phyloP scores from a whole-genome alignment of 2,113 vertebrate genomes.

The Tinamus guttatus region DNA sequence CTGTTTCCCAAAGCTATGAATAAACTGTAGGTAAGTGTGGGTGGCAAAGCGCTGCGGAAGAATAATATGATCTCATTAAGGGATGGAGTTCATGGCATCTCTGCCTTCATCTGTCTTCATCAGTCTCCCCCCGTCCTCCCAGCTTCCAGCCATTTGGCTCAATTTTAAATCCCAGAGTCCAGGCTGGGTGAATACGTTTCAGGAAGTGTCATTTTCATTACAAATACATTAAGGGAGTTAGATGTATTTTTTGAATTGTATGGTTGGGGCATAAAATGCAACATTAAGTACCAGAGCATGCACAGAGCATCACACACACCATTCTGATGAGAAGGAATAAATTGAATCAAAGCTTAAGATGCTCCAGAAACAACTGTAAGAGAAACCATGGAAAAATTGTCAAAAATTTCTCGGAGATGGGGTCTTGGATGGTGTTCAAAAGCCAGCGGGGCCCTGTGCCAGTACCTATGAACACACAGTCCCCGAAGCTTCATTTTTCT shows the following conservation, averaged over 20 bases:
- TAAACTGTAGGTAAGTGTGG: background rate
- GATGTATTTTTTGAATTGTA: conserved; percentile 43
- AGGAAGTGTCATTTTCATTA: conserved; percentile 1
- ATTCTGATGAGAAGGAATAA: conserved; percentile 31
- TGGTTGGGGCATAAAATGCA: conserved; percentile 28
- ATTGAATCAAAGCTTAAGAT: background rate
- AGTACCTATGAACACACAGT: background rate
- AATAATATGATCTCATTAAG: background rate
- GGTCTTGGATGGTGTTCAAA: background rate
- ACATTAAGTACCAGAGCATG: conserved; percentile 46
- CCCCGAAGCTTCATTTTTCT: background rate
- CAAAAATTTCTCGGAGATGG: background rate
- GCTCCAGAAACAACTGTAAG: background rate
- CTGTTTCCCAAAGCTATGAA: background rate
- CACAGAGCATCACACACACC: background rate
- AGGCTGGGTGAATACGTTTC: background rate
- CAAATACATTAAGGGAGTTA: conserved; percentile 29
- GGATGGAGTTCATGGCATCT: fast-evolving
- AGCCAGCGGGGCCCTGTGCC: background rate
- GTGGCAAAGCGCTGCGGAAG: background rate
- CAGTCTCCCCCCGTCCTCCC: background rate
- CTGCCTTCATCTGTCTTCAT: background rate
- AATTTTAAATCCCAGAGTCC: background rate
- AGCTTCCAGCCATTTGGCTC: background rate
- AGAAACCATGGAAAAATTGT: background rate